phyloP scores from a whole-genome alignment of 2,113 vertebrate species.

The Calonectris borealis region DNA sequence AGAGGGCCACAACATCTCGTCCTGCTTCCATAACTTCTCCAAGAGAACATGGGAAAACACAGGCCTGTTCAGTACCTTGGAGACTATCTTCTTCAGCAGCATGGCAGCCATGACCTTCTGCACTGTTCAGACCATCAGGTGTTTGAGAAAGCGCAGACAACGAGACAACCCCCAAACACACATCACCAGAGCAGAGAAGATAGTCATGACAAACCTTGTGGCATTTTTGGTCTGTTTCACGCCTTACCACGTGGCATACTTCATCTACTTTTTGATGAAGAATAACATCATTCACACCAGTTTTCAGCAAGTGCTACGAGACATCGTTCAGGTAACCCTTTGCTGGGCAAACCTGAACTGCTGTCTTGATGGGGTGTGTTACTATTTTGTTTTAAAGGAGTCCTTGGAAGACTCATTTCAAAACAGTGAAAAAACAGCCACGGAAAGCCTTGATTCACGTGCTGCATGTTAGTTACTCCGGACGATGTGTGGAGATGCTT shows the following conservation, averaged over 20 bases:
- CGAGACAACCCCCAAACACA: not conserved
- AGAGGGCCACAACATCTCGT: not conserved
- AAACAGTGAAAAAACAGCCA: not conserved
- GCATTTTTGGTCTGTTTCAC: slow-evolving; percentile 75
- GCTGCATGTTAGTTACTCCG: not conserved
- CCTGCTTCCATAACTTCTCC: slow-evolving; percentile 73
- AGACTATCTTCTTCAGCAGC: slow-evolving; percentile 46
- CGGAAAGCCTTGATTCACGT: rapidly evolving
- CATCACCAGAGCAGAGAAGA: slow-evolving; percentile 61
- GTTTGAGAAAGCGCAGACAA: slow-evolving; percentile 21
- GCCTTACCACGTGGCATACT: slow-evolving; percentile 65
- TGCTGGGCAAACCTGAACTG: slow-evolving; percentile 77
- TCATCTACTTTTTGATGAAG: slow-evolving; percentile 69
- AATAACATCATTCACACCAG: not conserved
- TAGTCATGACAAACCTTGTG: slow-evolving; percentile 64
- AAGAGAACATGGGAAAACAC: slow-evolving; percentile 42
- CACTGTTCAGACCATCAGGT: slow-evolving; percentile 42
- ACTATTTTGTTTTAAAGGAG: slow-evolving; percentile 76
- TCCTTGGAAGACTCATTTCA: slow-evolving; percentile 27
- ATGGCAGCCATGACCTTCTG: slow-evolving; percentile 64
- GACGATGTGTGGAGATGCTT: not conserved
- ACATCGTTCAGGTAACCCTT: slow-evolving; percentile 59
- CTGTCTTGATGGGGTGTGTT: slow-evolving; percentile 71
- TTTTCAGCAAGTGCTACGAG: not conserved
- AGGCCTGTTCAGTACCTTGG: slow-evolving; percentile 37